Percentiles rank a stretch among this genome's conserved stretches.
These are phyloP conservation scores for Echeneis naucrates DNA, from an alignment of 2,797 vertebrate species.

Conservation along the genomic window DNA sequence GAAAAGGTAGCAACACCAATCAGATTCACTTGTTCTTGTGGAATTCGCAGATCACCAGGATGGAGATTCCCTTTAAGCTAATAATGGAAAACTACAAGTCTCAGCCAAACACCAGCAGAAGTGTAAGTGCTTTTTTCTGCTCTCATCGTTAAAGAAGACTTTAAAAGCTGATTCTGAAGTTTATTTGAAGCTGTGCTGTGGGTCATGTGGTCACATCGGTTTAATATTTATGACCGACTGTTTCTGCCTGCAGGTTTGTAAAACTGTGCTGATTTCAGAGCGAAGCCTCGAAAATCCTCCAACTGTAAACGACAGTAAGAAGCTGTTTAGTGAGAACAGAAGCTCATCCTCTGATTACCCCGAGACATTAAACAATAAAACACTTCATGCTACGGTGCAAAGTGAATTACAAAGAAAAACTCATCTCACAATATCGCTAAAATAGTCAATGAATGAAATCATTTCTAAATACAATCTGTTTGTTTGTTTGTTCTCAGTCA, in stretches of 20 bases:
- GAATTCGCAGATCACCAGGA: slow-evolving; percentile 82
- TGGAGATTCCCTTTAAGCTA: slow-evolving; percentile 85
- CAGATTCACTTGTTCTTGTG: not conserved
- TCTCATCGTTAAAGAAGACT: no score
- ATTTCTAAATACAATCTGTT: not conserved
- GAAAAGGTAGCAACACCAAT: not conserved
- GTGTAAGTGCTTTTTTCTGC: slow-evolving; percentile 74
- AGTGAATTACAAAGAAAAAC: not conserved
- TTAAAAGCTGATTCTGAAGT: not conserved
- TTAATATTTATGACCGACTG: not conserved
- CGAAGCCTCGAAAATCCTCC: slow-evolving; percentile 74
- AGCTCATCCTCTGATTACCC: not conserved
- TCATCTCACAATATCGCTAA: not conserved
- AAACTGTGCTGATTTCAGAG: slow-evolving; percentile 84
- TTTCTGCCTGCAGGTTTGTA: slow-evolving; percentile 83
- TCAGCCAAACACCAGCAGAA: slow-evolving; percentile 82
- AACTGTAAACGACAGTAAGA: slow-evolving; percentile 71
- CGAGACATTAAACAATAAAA: not conserved
- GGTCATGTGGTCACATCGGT: not conserved
- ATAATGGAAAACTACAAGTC: slow-evolving; percentile 88
- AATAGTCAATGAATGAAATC: not conserved
- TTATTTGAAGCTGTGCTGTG: not conserved
- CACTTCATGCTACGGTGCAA: not conserved
- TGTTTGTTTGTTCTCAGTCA: not conserved
- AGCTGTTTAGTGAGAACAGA: not conserved